Conservation (phyloP, 35 echinoderm and acorn worm species). For the Ophioderma brevispina region DNA sequence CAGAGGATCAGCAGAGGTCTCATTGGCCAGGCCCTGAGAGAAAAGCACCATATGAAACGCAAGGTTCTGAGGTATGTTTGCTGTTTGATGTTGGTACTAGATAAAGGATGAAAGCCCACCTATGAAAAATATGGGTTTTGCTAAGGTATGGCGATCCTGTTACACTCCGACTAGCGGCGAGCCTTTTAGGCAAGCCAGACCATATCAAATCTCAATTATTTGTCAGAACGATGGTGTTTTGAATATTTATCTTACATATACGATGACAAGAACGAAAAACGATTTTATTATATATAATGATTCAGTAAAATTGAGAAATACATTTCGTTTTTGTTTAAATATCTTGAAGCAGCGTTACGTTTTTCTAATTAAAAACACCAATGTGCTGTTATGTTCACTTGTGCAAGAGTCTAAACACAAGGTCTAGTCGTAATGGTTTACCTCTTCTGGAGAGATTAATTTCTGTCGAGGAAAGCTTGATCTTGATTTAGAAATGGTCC, state of each 20-base stretch:
- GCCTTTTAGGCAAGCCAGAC: too few species aligned
- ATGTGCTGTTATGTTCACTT: too few species aligned
- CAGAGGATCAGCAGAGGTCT: neutral
- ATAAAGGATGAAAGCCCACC: too few species aligned
- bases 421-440: neutral
- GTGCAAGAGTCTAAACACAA: neutral
- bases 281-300: neutral
- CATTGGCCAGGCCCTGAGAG: neutral
- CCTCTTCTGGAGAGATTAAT: neutral
- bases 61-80: slow-evolving; percentile 61
- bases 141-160: neutral
- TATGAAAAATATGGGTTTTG: too few species aligned
- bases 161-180: too few species aligned
- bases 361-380: too few species aligned
- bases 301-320: neutral
- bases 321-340: too few species aligned
- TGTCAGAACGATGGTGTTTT: neutral
- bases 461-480: too few species aligned
- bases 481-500: too few species aligned
- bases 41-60: slow-evolving; percentile 54
- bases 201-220: neutral
- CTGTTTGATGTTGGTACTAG: too few species aligned
- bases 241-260: neutral
- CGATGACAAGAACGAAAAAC: too few species aligned
- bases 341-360: too few species aligned